phyloP scores from a whole-genome alignment of 2,888 invertebrate genomes.

The Sturmia bella region DNA sequence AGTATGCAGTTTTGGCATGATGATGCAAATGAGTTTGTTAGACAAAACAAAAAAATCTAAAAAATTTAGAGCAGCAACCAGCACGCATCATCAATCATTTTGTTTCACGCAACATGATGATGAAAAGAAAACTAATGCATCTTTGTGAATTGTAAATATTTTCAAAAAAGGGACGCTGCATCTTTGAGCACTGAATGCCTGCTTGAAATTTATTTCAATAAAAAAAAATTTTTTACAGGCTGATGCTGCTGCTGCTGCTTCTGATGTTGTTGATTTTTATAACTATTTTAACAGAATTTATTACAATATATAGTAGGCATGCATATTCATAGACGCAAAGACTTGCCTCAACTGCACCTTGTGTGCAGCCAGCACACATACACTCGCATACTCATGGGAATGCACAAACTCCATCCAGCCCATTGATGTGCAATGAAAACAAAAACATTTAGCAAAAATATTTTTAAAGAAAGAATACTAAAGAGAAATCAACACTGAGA shows the following conservation, averaged over 20 bases:
- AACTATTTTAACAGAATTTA: conserved; percentile 62
- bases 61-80: conserved; percentile 51
- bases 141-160: conserved; percentile 2
- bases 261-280: conserved; percentile 31
- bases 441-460: conserved; percentile 3
- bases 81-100: conserved; percentile 70
- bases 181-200: neutral
- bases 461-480: neutral
- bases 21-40: conserved; percentile 63
- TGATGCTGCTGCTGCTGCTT: neutral
- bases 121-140: conserved; percentile 22
- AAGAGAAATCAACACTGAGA: conserved; percentile 34
- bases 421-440: conserved; percentile 8
- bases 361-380: conserved; percentile 38
- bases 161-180: conserved; percentile 29
- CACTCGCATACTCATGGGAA: neutral
- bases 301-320: neutral
- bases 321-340: conserved; percentile 21
- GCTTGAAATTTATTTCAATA: conserved; percentile 20
- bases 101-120: conserved; percentile 59
- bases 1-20: conserved; percentile 32
- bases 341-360: conserved; percentile 60
- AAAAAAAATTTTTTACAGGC: neutral
- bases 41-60: conserved; percentile 14
- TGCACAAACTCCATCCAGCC: neutral